Conservation (phyloP, 2,797 vertebrate species). For the Atherinosoma microstoma region DNA sequence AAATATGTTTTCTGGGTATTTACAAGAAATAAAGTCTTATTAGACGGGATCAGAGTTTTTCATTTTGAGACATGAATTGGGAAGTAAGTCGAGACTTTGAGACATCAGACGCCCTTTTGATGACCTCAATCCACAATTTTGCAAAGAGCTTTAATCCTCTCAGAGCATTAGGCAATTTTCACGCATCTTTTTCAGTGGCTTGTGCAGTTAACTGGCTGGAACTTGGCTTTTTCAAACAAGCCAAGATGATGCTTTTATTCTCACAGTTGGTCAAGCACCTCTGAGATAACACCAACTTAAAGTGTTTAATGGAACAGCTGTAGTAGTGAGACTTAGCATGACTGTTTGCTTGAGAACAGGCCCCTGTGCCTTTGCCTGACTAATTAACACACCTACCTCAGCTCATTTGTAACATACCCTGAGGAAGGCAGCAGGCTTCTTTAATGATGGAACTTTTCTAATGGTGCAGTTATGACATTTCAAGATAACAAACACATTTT, state of each 20-base stretch:
- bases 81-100: neutral
- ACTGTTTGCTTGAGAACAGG: neutral
- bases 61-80: neutral
- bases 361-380: neutral
- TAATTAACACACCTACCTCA: constrained; percentile 1
- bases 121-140: neutral
- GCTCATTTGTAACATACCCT: neutral
- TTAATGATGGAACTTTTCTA: neutral
- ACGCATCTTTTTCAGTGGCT: neutral
- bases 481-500: neutral
- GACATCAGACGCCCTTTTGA: neutral
- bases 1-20: neutral
- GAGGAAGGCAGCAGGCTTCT: neutral
- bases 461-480: neutral
- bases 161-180: neutral
- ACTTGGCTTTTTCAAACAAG: neutral
- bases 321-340: neutral
- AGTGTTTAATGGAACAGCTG: neutral
- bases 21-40: neutral
- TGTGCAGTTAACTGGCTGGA: neutral
- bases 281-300: neutral
- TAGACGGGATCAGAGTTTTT: neutral
- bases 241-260: neutral
- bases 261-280: too few relatives aligned
- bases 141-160: neutral